Evolutionary conservation across 2,113 vertebrate species (phyloP).

Genomic region (Mobula hypostoma): DNA sequence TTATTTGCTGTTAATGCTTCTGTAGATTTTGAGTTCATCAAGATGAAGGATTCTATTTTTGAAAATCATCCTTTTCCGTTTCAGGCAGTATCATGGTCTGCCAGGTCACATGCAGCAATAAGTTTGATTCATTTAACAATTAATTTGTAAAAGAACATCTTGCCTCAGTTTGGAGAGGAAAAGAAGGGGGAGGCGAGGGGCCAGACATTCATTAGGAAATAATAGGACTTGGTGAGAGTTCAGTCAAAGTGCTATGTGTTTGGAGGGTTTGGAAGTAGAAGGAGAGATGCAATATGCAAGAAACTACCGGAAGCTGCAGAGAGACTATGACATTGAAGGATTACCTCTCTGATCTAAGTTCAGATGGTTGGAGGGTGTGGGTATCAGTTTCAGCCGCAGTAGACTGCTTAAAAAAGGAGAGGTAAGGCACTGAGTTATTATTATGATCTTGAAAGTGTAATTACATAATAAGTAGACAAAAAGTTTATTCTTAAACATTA

Average conservation of each 20-base stretch:
- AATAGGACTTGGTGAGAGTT: background rate
- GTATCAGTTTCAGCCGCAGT: background rate
- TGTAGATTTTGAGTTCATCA: background rate
- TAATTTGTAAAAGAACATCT: background rate
- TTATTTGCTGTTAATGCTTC: constrained; percentile 16
- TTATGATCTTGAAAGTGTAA: background rate
- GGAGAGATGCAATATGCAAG: background rate
- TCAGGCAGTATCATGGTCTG: background rate
- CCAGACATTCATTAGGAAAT: background rate
- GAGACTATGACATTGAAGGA: background rate
- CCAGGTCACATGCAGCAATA: background rate
- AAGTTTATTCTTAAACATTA: background rate
- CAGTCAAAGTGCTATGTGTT: background rate
- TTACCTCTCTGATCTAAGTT: background rate
- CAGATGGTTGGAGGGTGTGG: background rate
- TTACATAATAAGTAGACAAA: background rate
- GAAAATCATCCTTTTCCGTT: background rate
- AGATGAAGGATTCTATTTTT: background rate
- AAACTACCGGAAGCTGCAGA: too few relatives aligned
- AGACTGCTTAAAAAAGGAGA: background rate
- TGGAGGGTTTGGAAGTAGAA: background rate
- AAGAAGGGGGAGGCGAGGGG: too few relatives aligned
- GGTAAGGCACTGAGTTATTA: background rate
- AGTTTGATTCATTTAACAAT: background rate
- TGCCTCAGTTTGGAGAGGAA: background rate